Base-by-base conservation (phyloP, 2,888 invertebrate genomes). In the Smittia sp. region DNA sequence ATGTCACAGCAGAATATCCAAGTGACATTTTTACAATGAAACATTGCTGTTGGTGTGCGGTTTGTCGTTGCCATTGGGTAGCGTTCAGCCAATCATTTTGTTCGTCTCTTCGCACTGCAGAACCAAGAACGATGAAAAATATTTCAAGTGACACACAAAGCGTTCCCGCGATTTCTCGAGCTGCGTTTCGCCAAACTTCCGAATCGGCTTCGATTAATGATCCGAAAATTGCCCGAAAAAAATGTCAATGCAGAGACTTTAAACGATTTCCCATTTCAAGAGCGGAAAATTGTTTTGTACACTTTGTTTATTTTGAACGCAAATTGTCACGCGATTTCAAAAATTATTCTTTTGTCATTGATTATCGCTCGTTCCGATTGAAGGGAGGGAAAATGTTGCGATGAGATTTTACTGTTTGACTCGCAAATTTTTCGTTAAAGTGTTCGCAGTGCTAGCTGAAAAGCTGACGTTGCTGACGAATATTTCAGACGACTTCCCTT, bases 1-100 rank as follows among this genome's bases (percentile, higher is more conserved):
- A 11, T 67, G 67, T 24, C 46, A 69, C 69, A 69, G 24, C 32
- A 41, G 13, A 27, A 25, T 6, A 68, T 22, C 25, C 27, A 20
- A 69, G 11, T 69, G 69, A 69, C 69, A 69, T 69, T 69, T 68
- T 69, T 27, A 27, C 54, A 41, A 18, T 6, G 20, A 58, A 58
- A 2, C 9, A 18, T 58, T 18, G 18, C 52, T 11, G 13, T 24
- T n/a, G 69, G n/a, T 15, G 41, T 13, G 25, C 4, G 25, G 15
- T 54, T 11, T 25, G 18, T 25, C 18, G 4, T 22, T 69, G 15
- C 27, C 67, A 69, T 69, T 69, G 69, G 69, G 54, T 69, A 69
- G 27, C 52, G 11, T 25, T 69, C 18, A 54, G 41, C 69, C 69
- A 69, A 69, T 69, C 15, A n/a, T n/a, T 46, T 46, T 15, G 46